Evolutionary conservation across 2,888 invertebrate genomes (phyloP), one percentile per base, ranked within the genome.

Genomic region (Pyrrhia umbra): DNA sequence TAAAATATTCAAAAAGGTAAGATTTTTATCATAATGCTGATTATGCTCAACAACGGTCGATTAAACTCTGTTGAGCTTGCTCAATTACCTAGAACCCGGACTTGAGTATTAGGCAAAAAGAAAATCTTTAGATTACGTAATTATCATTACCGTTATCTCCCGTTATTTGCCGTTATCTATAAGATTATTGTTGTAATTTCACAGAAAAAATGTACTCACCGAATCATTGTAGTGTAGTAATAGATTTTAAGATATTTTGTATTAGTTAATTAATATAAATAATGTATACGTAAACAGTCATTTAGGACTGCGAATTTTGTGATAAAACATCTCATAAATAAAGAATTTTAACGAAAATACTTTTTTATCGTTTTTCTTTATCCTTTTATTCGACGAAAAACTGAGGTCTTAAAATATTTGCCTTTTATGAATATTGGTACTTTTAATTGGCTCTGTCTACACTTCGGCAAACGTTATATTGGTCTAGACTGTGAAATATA

Each of bases 301-400:
- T 55, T 62, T 86, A 88, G 85, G 80, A 72, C 79, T 77, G 73
- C 72, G 43, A 64, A 78, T 82, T 80, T 88, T 88, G 88, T 88
- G 85, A 88, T 88, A 83, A 82, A 84, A 77, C 71, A 68, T 78
- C 77, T 76, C 63, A 74, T 62, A 78, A 79, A 77, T 79, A 83
- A 83, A 81, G 54, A 70, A 67, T 77, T 80, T 69, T 61, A 69
- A 73, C 68, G 63, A 79, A 65, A 27, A 18, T 15, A 6, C 4
- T 23, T 18, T 15, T 47, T 37, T 13, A n/a, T n/a, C n/a, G n/a
- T n/a, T n/a, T n/a, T n/a, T n/a, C n/a, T n/a, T n/a, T n/a, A n/a
- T n/a, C n/a, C n/a, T n/a, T n/a, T n/a, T n/a, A n/a, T n/a, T n/a
- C n/a, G n/a, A n/a, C n/a, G n/a, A n/a, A n/a, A n/a, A n/a, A n/a